phyloP scores from a whole-genome alignment of 2,797 vertebrate genomes.

The Brachyrhaphis roseni region DNA sequence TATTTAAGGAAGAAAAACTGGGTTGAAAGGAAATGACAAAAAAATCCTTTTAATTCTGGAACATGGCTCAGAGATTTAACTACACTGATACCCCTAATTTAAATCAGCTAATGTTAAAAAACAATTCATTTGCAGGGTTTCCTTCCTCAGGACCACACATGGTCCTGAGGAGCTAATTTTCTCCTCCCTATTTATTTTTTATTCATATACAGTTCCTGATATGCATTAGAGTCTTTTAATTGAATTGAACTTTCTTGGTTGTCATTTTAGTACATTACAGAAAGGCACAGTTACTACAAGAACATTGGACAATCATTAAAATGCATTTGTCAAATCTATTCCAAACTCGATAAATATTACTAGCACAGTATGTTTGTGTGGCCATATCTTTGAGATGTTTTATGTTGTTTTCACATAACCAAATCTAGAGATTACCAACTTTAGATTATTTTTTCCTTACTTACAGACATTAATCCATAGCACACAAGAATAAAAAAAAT shows the following conservation, averaged over 20 bases:
- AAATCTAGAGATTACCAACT: too few species aligned
- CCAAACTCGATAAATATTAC: not conserved
- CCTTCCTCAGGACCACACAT: constrained; percentile 49
- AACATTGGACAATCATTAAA: too few species aligned
- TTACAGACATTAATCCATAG: too few species aligned
- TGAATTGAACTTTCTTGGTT: not conserved
- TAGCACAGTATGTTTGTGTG: not conserved
- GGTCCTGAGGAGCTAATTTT: constrained; percentile 37
- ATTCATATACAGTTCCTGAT: constrained; percentile 32
- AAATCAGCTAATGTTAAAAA: constrained; percentile 31
- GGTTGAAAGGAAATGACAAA: constrained; percentile 28
- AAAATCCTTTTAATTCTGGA: constrained; percentile 20
- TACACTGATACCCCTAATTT: constrained; percentile 24
- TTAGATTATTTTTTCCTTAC: too few species aligned
- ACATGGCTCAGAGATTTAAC: constrained; percentile 20
- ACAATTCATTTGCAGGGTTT: constrained; percentile 42
- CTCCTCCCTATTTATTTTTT: constrained; percentile 10
- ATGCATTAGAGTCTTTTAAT: constrained; percentile 11
- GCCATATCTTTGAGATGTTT: too few species aligned
- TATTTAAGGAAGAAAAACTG: constrained; percentile 16
- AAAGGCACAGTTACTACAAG: not conserved
- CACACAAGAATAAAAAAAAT: too few species aligned
- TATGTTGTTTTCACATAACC: too few species aligned
- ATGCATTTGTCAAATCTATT: too few species aligned
- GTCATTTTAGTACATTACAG: not conserved